A percentile compares a stretch with the other conserved stretches of the same genome.
Conservation (phyloP, 2,888 invertebrate genomes). For the Ophonus ardosiacus region DNA sequence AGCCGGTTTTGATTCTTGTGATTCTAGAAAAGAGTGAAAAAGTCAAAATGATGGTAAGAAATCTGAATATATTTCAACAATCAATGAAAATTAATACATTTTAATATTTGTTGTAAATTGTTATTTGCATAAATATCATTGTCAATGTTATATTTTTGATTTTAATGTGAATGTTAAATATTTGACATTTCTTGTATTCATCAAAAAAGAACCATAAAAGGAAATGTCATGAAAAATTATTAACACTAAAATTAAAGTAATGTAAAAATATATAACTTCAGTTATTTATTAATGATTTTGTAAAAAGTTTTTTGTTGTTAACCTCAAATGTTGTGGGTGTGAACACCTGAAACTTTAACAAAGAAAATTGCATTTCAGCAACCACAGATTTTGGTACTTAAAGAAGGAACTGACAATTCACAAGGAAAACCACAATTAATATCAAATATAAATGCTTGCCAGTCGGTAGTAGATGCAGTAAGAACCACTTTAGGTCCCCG, state of each 20-base stretch:
- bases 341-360: constrained; percentile 59
- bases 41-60: constrained; percentile 61
- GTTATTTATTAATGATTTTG: neutral
- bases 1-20: constrained; percentile 54
- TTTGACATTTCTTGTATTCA: constrained; percentile 38
- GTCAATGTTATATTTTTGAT: constrained; percentile 16
- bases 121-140: neutral
- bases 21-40: constrained; percentile 40
- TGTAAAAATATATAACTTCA: neutral
- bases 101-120: neutral
- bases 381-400: constrained; percentile 97
- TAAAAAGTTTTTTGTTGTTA: neutral
- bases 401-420: constrained; percentile 97
- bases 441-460: constrained; percentile 98
- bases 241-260: neutral
- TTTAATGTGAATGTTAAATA: neutral
- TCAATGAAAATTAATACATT: constrained; percentile 14
- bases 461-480: constrained; percentile 95
- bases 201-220: neutral
- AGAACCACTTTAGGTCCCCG: constrained; percentile 98
- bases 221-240: neutral
- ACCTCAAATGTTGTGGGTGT: constrained; percentile 55
- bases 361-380: constrained; percentile 81
- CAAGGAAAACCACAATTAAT: constrained; percentile 98
- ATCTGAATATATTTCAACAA: constrained; percentile 43